Base-by-base conservation (phyloP, 2,888 invertebrate species). In the Pherbina coryleti region DNA sequence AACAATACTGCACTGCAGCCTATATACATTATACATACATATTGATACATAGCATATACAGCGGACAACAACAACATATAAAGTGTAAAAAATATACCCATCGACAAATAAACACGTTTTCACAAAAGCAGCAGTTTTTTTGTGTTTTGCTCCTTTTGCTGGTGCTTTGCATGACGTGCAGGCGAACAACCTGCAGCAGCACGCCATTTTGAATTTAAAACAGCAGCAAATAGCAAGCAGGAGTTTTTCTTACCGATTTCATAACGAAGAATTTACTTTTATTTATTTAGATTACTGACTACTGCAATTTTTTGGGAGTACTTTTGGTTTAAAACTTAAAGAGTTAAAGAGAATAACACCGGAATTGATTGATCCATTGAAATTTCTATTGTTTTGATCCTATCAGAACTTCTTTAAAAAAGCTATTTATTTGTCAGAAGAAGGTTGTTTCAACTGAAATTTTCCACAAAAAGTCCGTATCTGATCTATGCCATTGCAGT, bases 121-220 rank as follows among this genome's bases (percentile, higher is more conserved):
- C 49, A 44, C 28, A 22, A 49, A 62, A 64, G 64, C 73, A 25
- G 31, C 11, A 14, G 25, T 64, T 44, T 9, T 17, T 19, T 11
- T 25, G 22, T 60, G 14, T 7, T 62, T 49, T 74, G 25, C 64
- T 62, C 44, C 22, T 22, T 37, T 17, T 31, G 49, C 44, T 19
- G 5, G 17, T 49, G 28, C 22, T 74, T 25, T 31, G 60, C 60
- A 60, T 60, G 57, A 31, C 31, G 7, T 19, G 34, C 62, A 60
- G 60, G 31, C 62, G 44, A 64, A 57, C 19, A 17, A 60, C 57
- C 60, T 60, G 72, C 19, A 25, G 72, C 25, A 14, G 53, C 14
- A 28, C 62, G 60, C 73, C 73, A 74, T 74, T 62, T 74, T 74
- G 64, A 62, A 74, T 62, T n/a, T 57, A 5, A 17, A 51, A 28